These are phyloP conservation scores for Dioctria rufipes DNA, from an alignment of 2,888 invertebrate species.

Conservation along the genomic window DNA sequence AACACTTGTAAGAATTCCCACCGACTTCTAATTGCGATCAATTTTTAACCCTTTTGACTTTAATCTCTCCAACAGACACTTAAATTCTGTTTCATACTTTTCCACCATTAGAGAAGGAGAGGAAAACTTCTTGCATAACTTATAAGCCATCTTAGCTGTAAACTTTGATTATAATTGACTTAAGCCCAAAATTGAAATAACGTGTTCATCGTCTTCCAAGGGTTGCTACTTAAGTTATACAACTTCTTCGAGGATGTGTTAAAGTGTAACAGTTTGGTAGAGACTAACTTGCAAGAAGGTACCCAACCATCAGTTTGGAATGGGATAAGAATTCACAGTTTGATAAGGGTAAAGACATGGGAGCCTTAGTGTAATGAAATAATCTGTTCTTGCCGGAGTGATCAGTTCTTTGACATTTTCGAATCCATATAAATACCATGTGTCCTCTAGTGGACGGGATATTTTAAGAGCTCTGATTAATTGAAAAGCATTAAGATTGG, in stretches of 20 bases:
- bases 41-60: conserved; percentile 51
- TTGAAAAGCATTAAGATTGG: neutral
- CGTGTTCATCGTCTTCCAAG: conserved; percentile 65
- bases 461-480: conserved; percentile 6
- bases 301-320: neutral
- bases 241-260: conserved; percentile 46
- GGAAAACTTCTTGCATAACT: conserved; percentile 38
- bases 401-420: neutral
- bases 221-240: conserved; percentile 47
- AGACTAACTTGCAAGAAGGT: conserved; percentile 14
- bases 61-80: conserved; percentile 39
- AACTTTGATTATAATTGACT: conserved; percentile 68
- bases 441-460: conserved; percentile 23
- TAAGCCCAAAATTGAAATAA: conserved; percentile 71
- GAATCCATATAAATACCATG: conserved; percentile 1
- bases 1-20: conserved; percentile 53
- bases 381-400: conserved; percentile 19
- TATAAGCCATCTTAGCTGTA: conserved; percentile 51
- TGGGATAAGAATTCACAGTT: conserved; percentile 1
- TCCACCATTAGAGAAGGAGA: neutral
- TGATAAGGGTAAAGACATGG: conserved; percentile 32
- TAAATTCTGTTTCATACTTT: neutral
- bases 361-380: conserved; percentile 20
- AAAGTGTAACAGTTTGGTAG: conserved; percentile 45
- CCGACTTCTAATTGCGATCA: conserved; percentile 47